A percentile compares a stretch with the other conserved stretches of the same genome.
Evolutionary conservation across 2,113 vertebrate species (phyloP).

Genomic region (Phyllostomus discolor): DNA sequence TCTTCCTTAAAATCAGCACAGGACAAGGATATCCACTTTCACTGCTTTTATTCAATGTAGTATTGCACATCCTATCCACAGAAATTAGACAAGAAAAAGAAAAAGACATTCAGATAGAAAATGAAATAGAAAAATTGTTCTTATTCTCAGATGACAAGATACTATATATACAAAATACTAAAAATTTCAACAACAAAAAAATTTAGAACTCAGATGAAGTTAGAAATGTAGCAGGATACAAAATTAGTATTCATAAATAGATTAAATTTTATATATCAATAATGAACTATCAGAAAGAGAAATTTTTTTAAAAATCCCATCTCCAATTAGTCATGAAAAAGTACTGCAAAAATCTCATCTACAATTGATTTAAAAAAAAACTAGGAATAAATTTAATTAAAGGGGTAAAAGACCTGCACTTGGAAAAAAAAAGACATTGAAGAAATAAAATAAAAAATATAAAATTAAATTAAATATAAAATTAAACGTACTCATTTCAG

Average conservation of each 20-base stretch:
- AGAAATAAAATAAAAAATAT: background rate
- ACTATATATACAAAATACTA: background rate
- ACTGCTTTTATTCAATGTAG: no score
- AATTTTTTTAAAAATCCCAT: background rate
- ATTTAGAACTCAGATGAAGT: background rate
- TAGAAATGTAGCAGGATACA: background rate
- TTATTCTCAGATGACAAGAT: background rate
- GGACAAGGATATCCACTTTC: no score
- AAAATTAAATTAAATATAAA: background rate
- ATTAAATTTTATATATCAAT: background rate
- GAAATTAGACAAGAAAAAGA: no score
- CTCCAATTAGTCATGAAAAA: background rate
- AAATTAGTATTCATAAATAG: background rate
- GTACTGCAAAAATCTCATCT: background rate
- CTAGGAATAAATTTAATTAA: background rate
- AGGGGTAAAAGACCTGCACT: no score
- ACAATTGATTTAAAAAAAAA: background rate
- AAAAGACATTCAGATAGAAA: background rate
- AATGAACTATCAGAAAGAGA: background rate
- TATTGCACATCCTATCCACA: no score
- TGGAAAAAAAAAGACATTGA: no score
- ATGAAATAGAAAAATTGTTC: background rate
- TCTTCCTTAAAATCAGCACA: no score
- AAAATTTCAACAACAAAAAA: background rate
- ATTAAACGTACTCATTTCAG: background rate